Conservation (phyloP, 2,113 vertebrate species). For the Ciconia boyciana region DNA sequence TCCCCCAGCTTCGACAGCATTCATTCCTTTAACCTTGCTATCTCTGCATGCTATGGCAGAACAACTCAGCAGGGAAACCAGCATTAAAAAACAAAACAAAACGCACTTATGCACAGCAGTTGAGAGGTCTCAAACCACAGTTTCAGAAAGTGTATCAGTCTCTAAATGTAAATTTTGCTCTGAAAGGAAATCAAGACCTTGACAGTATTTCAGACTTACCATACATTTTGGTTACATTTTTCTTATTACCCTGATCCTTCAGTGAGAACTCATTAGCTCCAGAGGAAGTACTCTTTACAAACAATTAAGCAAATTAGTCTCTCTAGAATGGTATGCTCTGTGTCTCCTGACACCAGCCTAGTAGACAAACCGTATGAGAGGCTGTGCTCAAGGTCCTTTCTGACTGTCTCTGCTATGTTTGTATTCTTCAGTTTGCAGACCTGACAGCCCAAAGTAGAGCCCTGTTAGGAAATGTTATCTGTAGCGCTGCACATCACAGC, state of each 20-base stretch:
- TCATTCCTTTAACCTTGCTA: background rate
- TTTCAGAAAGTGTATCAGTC: too few relatives aligned
- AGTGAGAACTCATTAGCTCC: background rate
- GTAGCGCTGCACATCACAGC: background rate
- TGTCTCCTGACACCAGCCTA: background rate
- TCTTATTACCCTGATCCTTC: too few relatives aligned
- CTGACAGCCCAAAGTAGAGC: background rate
- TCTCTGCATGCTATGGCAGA: background rate
- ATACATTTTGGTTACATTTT: background rate
- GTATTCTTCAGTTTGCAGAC: background rate
- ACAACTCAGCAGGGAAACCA: background rate
- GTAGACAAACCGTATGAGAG: background rate
- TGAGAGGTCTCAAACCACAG: background rate
- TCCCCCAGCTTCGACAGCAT: background rate
- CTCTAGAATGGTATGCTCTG: background rate
- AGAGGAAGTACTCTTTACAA: background rate
- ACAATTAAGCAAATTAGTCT: background rate
- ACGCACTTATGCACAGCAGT: background rate
- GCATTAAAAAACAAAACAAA: background rate
- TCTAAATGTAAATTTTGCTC: background rate
- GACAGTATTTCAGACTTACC: background rate
- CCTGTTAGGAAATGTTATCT: background rate
- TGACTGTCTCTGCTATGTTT: background rate
- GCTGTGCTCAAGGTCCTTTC: too few relatives aligned
- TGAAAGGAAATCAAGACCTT: background rate